Conservation (phyloP, 2,113 vertebrate genomes). For the Leuciscus idus region DNA sequence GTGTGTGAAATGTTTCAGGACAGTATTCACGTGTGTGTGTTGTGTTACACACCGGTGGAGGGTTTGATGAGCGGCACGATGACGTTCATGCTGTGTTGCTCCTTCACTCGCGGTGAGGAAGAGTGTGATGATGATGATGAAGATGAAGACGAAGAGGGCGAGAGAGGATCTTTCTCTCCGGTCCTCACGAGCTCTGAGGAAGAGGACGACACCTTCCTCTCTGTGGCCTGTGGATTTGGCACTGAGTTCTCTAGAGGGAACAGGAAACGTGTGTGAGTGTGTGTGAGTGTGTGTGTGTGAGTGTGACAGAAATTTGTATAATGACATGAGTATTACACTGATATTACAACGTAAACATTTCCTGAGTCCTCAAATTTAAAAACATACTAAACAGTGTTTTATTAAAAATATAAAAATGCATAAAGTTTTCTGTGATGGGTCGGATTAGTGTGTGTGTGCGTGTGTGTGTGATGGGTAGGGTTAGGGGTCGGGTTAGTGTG, state of each 20-base stretch:
- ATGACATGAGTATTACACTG: too few species aligned
- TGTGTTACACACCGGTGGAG: slow-evolving; percentile 70
- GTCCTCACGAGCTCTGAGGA: slow-evolving; percentile 51
- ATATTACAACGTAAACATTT: too few species aligned
- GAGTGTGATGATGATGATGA: too few species aligned
- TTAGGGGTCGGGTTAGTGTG: not conserved
- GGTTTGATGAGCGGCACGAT: slow-evolving; percentile 79
- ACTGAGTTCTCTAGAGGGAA: slow-evolving; percentile 73
- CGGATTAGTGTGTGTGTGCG: too few species aligned
- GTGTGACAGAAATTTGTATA: not conserved
- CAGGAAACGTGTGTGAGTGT: not conserved
- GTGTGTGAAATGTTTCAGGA: too few species aligned
- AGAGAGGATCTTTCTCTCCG: slow-evolving; percentile 67
- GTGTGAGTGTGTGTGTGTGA: not conserved
- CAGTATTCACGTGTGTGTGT: not conserved
- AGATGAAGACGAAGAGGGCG: slow-evolving; percentile 70
- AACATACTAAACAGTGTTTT: too few species aligned
- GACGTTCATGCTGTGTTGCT: slow-evolving; percentile 73
- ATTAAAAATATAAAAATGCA: too few species aligned
- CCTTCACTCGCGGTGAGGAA: slow-evolving; percentile 65
- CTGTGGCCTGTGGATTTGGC: slow-evolving; percentile 68
- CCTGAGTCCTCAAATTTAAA: too few species aligned
- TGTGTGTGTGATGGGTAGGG: too few species aligned
- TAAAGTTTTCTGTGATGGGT: not conserved
- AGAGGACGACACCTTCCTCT: slow-evolving; percentile 60